phyloP scores from a whole-genome alignment of 2,888 invertebrate species.

The Adelognathus sp. region DNA sequence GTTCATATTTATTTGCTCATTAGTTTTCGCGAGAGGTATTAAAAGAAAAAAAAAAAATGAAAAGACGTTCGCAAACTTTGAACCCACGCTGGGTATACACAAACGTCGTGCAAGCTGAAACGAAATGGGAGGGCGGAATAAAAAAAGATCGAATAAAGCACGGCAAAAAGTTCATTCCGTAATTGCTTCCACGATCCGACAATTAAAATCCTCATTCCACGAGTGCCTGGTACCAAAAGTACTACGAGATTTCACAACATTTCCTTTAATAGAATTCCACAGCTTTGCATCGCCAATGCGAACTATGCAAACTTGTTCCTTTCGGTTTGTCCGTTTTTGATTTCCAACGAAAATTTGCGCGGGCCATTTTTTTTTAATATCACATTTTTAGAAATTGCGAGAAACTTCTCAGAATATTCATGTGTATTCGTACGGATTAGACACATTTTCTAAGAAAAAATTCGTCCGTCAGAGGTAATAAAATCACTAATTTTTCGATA shows the following conservation, averaged over 20 bases:
- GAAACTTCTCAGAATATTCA: no score
- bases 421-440: no score
- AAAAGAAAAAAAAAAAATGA: not conserved
- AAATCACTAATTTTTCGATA: no score
- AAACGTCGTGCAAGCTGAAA: not conserved
- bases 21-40: not conserved
- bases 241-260: slow-evolving; percentile 40
- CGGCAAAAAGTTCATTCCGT: slow-evolving; percentile 44
- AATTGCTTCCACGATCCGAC: slow-evolving; percentile 51
- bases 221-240: slow-evolving; percentile 31
- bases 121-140: not conserved
- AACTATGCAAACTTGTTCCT: no score
- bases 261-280: slow-evolving; percentile 46
- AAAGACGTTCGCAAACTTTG: not conserved
- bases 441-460: no score
- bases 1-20: not conserved
- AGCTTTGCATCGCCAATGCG: slow-evolving; percentile 37
- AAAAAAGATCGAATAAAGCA: no score
- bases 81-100: not conserved
- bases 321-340: no score
- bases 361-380: no score
- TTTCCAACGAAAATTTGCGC: no score
- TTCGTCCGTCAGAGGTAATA: no score
- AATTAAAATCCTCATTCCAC: slow-evolving; percentile 57
- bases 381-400: no score